Base-by-base conservation (phyloP, 2,113 vertebrate species). In the Lasiurus cinereus region DNA sequence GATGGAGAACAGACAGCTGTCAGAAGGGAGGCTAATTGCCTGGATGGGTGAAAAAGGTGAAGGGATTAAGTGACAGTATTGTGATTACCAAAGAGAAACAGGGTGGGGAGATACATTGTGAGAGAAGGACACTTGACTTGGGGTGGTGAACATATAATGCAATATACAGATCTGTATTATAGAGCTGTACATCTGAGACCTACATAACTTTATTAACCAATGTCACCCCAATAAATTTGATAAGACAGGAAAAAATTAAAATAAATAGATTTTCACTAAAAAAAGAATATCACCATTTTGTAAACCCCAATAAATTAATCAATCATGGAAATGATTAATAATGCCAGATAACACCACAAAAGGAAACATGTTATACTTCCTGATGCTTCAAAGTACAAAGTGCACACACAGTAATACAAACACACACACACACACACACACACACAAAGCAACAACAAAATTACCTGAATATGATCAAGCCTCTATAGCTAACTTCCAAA, bases 211-310 rank as follows among this genome's bases (percentile, higher is more conserved):
- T 69, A 33, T 69, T 69, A 69, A 33, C 67, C 67, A 69, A 33
- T 36, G 67, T 33, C n/a, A 69, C 67, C 67, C 67, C n/a, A 33
- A 69, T n/a, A 69, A 69, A 36, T 69, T 69, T 14, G 16, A 67
- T 67, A 16, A n/a, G 8, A 64, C 7, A 64, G 14, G 29, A 66
- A 66, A 69, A 69, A 33, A 33, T 33, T 33, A n/a, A n/a, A 64
- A 64, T 21, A n/a, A 80, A 72, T 36, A 66, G 74, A 67, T 67
- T 67, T 67, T 18, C 50, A 88, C 18, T 82, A 87, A 91, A 87
- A 43, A 79, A 56, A 77, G 36, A 83, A 70, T n/a, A 59, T 77
- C 36, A 86, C 31, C 46, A 66, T 67, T 91, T 85, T 92, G 33
- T 19, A 91, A 70, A 6, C 8, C 11, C 69, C 69, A 87, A 24